These are phyloP conservation scores for Tichodroma muraria DNA, from an alignment of 2,113 vertebrate genomes.

Conservation along the genomic window DNA sequence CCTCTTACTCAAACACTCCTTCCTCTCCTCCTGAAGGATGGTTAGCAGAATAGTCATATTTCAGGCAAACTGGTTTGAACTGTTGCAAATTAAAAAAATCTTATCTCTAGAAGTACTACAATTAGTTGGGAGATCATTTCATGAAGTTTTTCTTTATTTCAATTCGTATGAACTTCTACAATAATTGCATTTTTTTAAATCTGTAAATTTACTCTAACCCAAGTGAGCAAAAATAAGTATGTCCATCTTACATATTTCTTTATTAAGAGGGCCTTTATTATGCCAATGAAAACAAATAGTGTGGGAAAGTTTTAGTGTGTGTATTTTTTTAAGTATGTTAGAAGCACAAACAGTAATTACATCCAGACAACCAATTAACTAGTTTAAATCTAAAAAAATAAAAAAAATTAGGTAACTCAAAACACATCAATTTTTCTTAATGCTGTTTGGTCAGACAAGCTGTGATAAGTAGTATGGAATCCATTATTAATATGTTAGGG, in stretches of 20 bases:
- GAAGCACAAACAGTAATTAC: constrained; percentile 34
- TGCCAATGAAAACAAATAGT: constrained; percentile 52
- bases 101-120: not conserved
- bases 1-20: not conserved
- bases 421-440: not conserved
- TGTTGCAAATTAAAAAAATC: not conserved
- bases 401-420: not conserved
- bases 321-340: constrained; percentile 24
- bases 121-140: not conserved
- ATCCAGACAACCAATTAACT: constrained; percentile 34
- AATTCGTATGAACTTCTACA: not conserved
- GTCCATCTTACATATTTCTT: constrained; percentile 22
- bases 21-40: not conserved
- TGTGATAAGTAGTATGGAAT: not conserved
- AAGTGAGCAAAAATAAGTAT: constrained; percentile 18
- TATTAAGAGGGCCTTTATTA: not conserved
- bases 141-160: not conserved
- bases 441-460: not conserved
- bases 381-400: not conserved
- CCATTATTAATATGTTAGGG: not conserved
- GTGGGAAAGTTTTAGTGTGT: constrained; percentile 34
- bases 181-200: not conserved
- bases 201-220: not conserved
- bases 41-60: not conserved
- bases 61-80: not conserved